These are phyloP conservation scores for Drosophila aldrichi DNA, from an alignment of 2,888 invertebrate species.

Conservation along the genomic window DNA sequence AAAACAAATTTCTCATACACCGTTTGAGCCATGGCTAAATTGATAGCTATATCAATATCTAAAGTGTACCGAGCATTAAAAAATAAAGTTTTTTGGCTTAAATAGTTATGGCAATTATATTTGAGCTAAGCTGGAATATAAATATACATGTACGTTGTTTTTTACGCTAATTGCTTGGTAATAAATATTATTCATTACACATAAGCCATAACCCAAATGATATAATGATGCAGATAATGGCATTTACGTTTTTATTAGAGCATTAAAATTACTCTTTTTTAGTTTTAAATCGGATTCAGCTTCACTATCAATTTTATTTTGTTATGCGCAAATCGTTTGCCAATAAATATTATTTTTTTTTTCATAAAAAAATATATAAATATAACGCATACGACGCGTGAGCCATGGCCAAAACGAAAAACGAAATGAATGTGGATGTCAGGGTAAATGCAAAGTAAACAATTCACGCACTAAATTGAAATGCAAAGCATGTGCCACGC, in stretches of 20 bases:
- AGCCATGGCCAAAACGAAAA: neutral
- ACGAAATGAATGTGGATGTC: slow-evolving; percentile 16
- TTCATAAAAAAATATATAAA: slow-evolving; percentile 16
- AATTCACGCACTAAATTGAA: slow-evolving; percentile 65
- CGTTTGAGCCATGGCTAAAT: no score
- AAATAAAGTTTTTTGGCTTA: no score
- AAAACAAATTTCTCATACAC: no score
- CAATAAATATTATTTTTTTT: slow-evolving; percentile 21
- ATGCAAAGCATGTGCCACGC: slow-evolving; percentile 64
- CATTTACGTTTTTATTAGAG: neutral
- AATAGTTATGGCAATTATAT: no score
- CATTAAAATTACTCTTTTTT: neutral
- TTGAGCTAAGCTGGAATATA: no score
- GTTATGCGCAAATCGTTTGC: slow-evolving; percentile 14
- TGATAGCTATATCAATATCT: no score
- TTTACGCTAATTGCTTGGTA: slow-evolving; percentile 13
- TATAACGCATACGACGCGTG: slow-evolving; percentile 35
- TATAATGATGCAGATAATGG: neutral
- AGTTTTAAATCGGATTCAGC: neutral
- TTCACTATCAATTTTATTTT: neutral
- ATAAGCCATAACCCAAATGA: neutral
- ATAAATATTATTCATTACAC: neutral
- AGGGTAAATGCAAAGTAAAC: slow-evolving; percentile 40
- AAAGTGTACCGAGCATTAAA: no score
- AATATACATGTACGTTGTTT: neutral